Base-by-base conservation (phyloP, 30 jellyfish, hydroid and myxozoan species). In the Turritopsis rubra region DNA sequence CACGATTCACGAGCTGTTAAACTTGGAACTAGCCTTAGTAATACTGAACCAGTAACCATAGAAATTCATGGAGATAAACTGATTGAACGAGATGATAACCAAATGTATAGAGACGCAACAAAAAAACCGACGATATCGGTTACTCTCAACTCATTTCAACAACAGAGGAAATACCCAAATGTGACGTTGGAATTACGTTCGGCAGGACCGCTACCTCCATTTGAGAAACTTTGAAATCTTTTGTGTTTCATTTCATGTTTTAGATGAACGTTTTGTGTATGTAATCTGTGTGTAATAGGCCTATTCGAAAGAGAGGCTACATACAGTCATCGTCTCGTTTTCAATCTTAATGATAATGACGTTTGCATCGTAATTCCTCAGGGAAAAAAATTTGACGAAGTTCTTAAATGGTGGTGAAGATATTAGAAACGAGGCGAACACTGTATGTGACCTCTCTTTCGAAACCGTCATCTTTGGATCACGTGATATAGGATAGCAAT, bases 31-130 rank as follows among this genome's bases (percentile, higher is more conserved):
- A 8, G 77, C 28, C 28, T 68, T 19, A 9, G 30, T n/a, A 74
- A 74, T 27, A 16, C 65, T 24, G 82, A 29, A 23, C 26, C 82
- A n/a, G 82, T 74, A n/a, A 74, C 60, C 26, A n/a, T 74, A 74
- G 82, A 74, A 74, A 74, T 74, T 30, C 53, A 74, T 13, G 82
- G 82, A 21, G 82, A 74, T 24, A 28, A 29, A 24, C 82, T 74
- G 54, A 29, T 74, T 1, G 82, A 74, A 52, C 19, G 41, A 74
- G 82, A 29, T 9, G 82, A 74, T 8, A 29, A 18, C 24, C 82
- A 74, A 29, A 74, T 21, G 41, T 74, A 74, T 52, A 22, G 24
- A 74, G 82, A 24, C 82, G 65, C 13, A 24, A 24, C 16, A 13
- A 19, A 7, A 24, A 74, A 17, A 16, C 53, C 26, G 9, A 9